A percentile compares a stretch with the other conserved stretches of the same genome.
Evolutionary conservation across 2,797 vertebrate genomes (phyloP).

Genomic region (Oreonectes daqikongensis): DNA sequence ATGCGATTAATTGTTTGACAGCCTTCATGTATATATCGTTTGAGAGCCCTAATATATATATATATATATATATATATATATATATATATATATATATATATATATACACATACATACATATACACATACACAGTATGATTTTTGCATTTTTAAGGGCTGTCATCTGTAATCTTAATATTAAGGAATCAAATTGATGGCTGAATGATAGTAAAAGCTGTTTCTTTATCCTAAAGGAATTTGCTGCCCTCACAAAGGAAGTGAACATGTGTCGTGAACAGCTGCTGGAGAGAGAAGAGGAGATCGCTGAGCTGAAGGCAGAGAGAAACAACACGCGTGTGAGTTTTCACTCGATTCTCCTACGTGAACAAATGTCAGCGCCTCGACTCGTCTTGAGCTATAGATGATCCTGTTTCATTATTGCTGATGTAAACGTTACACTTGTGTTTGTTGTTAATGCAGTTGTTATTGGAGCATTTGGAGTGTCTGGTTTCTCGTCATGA

Average conservation of each 20-base stretch:
- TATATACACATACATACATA: too few relatives aligned
- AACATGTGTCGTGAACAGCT: conserved; percentile 91
- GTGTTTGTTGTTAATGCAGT: conserved; percentile 66
- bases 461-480: conserved; percentile 93
- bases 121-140: too few relatives aligned
- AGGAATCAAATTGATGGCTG: too few relatives aligned
- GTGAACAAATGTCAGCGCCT: too few relatives aligned
- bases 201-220: neutral
- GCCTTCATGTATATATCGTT: too few relatives aligned
- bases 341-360: neutral
- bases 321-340: conserved; percentile 85
- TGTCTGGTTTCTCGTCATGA: conserved; percentile 96
- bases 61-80: too few relatives aligned
- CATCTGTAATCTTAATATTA: too few relatives aligned
- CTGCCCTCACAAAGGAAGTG: conserved; percentile 90
- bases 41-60: too few relatives aligned
- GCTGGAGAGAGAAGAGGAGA: conserved; percentile 90
- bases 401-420: neutral
- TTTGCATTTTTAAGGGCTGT: too few relatives aligned
- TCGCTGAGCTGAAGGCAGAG: conserved; percentile 88
- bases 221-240: conserved; percentile 84
- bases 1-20: too few relatives aligned
- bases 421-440: neutral
- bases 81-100: too few relatives aligned
- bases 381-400: neutral